Conservation (phyloP, 1,140 invertebrate species). For the Lamellibrachia luymesi region DNA sequence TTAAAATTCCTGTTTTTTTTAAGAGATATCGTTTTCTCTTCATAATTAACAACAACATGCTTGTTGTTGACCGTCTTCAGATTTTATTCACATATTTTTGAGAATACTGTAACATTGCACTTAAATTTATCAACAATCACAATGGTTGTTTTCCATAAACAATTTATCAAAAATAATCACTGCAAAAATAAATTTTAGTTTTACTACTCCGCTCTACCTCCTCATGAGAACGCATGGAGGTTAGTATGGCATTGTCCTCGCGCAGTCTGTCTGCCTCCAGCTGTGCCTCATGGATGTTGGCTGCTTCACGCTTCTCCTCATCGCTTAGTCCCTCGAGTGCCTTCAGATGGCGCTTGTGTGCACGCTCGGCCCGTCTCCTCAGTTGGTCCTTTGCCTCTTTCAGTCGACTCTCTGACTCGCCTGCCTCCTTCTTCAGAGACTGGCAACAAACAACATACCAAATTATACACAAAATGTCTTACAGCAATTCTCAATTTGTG, state of each 20-base stretch:
- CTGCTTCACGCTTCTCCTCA: slow-evolving; percentile 35
- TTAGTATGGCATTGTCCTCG: slow-evolving; percentile 44
- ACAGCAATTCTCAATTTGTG: too few relatives aligned
- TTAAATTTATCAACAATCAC: too few relatives aligned
- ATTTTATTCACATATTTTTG: too few relatives aligned
- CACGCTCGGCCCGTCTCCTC: slow-evolving; percentile 33
- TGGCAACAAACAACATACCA: slow-evolving; percentile 14
- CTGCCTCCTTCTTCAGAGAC: slow-evolving; percentile 52
- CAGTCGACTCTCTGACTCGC: slow-evolving; percentile 49
- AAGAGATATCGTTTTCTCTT: too few relatives aligned
- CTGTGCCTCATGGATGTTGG: slow-evolving; percentile 37
- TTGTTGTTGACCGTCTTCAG: too few relatives aligned
- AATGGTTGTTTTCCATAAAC: too few relatives aligned
- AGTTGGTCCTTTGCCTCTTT: slow-evolving; percentile 39
- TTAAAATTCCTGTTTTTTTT: too few relatives aligned
- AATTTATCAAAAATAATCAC: too few relatives aligned
- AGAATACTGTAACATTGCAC: too few relatives aligned
- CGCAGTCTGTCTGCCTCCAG: slow-evolving; percentile 41
- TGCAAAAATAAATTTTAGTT: neutral
- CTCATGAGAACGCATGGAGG: slow-evolving; percentile 37
- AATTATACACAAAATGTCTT: too few relatives aligned
- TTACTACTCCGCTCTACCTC: slow-evolving; percentile 31
- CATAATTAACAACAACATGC: too few relatives aligned
- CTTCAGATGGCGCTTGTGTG: slow-evolving; percentile 30
- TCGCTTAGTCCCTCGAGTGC: slow-evolving; percentile 35